Conservation (phyloP, 1,140 invertebrate species). For the Amphibalanus amphitrite region DNA sequence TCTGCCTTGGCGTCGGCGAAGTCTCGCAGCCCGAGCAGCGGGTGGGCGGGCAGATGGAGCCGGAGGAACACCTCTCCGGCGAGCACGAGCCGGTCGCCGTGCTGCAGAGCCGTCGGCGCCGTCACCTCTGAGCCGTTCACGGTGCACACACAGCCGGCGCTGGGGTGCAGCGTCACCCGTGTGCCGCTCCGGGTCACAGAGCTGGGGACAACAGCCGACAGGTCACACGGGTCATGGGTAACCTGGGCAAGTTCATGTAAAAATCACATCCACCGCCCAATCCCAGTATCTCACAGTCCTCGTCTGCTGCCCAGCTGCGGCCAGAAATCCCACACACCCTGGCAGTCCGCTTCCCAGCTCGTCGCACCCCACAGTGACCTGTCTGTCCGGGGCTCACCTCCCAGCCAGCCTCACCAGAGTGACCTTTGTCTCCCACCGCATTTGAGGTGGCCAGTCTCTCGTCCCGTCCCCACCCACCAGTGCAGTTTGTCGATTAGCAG, state of each 20-base stretch:
- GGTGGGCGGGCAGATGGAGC: conserved; percentile 25
- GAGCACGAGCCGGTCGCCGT: conserved; percentile 45
- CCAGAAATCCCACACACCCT: too few relatives aligned
- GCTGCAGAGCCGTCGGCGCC: conserved; percentile 27
- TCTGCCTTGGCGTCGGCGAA: conserved; percentile 45
- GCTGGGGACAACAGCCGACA: conserved; percentile 17
- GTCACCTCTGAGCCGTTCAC: conserved; percentile 42
- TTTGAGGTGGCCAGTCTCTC: too few relatives aligned
- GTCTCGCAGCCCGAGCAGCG: conserved; percentile 26
- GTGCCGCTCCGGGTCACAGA: conserved; percentile 23
- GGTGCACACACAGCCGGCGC: conserved; percentile 36
- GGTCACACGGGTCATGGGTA: too few relatives aligned
- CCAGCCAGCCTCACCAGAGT: too few relatives aligned
- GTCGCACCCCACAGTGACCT: too few relatives aligned
- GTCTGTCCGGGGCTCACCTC: too few relatives aligned
- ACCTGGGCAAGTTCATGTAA: too few relatives aligned
- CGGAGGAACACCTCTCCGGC: conserved; percentile 49
- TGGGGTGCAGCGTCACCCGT: conserved; percentile 23
- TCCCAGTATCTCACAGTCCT: too few relatives aligned
- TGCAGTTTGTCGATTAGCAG: conserved; percentile 43
- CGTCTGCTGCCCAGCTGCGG: too few relatives aligned
- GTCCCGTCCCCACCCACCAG: conserved; percentile 42
- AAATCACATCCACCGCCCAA: too few relatives aligned
- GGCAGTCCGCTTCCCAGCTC: too few relatives aligned
- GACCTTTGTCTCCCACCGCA: too few relatives aligned